Conservation (phyloP, 2,797 vertebrate species). For the Sebastes vulpes region DNA sequence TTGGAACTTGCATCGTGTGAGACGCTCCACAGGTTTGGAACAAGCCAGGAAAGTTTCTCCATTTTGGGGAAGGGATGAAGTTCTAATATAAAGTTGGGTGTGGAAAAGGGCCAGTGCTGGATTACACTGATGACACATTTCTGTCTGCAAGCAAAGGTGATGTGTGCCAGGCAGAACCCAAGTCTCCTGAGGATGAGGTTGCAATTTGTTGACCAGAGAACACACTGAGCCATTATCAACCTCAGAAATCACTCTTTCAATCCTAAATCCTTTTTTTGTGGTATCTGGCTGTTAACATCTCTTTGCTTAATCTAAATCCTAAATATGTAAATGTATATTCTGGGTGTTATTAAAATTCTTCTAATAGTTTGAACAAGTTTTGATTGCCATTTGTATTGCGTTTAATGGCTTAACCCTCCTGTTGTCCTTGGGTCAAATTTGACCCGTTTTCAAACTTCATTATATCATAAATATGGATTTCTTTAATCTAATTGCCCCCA, state of each 20-base stretch:
- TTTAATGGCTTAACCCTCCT: background rate
- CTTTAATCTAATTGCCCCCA: too few species aligned
- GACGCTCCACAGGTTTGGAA: background rate
- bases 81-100: background rate
- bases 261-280: background rate
- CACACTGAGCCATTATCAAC: background rate
- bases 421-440: too few species aligned
- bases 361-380: background rate
- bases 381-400: background rate
- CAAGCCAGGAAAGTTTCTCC: background rate
- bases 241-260: background rate
- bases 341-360: too few species aligned
- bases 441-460: too few species aligned
- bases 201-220: background rate
- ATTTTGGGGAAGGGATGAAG: background rate
- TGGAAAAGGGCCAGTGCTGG: background rate
- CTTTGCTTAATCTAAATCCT: too few species aligned
- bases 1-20: background rate
- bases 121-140: background rate
- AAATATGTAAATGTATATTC: too few species aligned
- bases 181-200: background rate
- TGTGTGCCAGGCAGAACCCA: background rate
- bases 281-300: accelerated
- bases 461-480: too few species aligned
- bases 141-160: background rate